A percentile compares a stretch with the other conserved stretches of the same genome.
Conservation (phyloP, 2,888 invertebrate genomes). For the Hoplodrina blanda region DNA sequence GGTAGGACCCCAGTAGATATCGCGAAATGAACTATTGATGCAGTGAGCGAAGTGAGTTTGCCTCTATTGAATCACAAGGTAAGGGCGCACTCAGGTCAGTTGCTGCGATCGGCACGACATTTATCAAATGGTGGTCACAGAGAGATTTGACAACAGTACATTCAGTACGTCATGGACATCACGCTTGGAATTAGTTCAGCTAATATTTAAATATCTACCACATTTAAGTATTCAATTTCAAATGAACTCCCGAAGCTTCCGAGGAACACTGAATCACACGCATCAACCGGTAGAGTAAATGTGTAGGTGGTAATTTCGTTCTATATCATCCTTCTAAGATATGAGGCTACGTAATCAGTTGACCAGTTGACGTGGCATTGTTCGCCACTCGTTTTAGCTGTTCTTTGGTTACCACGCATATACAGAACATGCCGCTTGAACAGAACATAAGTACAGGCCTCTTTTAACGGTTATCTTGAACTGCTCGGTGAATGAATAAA, state of each 20-base stretch:
- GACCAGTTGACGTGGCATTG: not conserved
- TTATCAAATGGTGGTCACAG: conserved; percentile 16
- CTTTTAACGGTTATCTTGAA: not conserved
- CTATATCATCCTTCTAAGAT: no score
- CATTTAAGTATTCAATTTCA: conserved; percentile 23
- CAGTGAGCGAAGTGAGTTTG: conserved; percentile 36
- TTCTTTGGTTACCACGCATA: no score
- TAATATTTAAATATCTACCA: conserved; percentile 15
- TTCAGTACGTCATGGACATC: not conserved
- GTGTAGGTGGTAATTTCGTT: conserved; percentile 15
- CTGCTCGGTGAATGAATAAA: conserved; percentile 31
- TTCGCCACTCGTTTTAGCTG: not conserved
- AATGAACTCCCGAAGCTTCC: conserved; percentile 18
- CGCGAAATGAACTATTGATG: conserved; percentile 54
- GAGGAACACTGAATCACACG: conserved; percentile 24
- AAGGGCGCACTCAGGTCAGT: conserved; percentile 8
- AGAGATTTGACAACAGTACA: not conserved
- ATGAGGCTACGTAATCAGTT: no score
- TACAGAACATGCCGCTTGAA: not conserved
- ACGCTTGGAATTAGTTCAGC: not conserved
- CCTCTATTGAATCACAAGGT: conserved; percentile 44
- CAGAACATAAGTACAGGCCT: not conserved
- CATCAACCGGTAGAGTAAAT: conserved; percentile 2
- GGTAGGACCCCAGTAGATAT: no score
- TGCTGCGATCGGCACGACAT: conserved; percentile 28